A percentile compares a stretch with the other conserved stretches of the same genome.
phyloP scores from a whole-genome alignment of 2,888 invertebrate species.

The Asteroscopus sphinx region DNA sequence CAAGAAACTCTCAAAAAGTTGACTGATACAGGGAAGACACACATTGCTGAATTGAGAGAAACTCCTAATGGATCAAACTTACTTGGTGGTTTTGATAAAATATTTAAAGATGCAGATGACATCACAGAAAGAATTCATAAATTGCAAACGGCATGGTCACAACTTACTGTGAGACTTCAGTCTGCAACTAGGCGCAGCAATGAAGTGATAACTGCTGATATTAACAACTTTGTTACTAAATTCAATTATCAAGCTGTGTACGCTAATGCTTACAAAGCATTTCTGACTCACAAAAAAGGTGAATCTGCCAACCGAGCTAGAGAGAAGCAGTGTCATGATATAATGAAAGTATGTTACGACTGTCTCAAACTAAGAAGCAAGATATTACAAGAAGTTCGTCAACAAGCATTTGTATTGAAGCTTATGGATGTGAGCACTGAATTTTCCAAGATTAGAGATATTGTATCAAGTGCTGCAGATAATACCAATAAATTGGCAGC shows the following conservation, averaged over 20 bases:
- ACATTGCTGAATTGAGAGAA: conserved; percentile 75
- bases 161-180: conserved; percentile 82
- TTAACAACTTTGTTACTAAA: conserved; percentile 79
- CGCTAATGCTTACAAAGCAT: conserved; percentile 82
- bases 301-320: conserved; percentile 76
- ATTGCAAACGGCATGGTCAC: conserved; percentile 80
- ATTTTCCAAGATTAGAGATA: conserved; percentile 80
- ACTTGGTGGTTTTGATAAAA: conserved; percentile 80
- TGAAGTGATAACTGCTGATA: conserved; percentile 77
- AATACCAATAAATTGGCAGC: conserved; percentile 76
- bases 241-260: conserved; percentile 81
- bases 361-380: conserved; percentile 88
- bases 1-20: conserved; percentile 81
- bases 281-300: conserved; percentile 78
- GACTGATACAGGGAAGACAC: conserved; percentile 77
- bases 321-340: conserved; percentile 84
- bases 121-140: conserved; percentile 80
- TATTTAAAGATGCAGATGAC: conserved; percentile 78
- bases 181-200: conserved; percentile 84
- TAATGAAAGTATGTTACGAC: conserved; percentile 89
- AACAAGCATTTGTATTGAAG: conserved; percentile 82
- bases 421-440: conserved; percentile 82
- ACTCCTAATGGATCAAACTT: conserved; percentile 75
- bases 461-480: conserved; percentile 77
- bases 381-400: conserved; percentile 82